Evolutionary conservation across 2,888 invertebrate species (phyloP).

Genomic region (Colletes collaris): DNA sequence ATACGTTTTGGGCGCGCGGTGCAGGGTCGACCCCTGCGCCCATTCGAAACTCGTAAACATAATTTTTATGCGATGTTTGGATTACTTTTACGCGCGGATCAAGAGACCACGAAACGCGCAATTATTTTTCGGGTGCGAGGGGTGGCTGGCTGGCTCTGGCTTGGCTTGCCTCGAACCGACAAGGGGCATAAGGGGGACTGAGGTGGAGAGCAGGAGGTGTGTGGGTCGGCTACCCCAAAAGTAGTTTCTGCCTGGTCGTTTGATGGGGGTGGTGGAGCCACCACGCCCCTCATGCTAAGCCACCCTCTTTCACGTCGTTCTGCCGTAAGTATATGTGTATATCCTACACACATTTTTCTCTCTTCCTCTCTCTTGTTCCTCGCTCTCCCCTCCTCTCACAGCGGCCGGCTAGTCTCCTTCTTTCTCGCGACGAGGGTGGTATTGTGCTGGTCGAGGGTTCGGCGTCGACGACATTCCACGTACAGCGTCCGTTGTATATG

Average conservation of each 20-base stretch:
- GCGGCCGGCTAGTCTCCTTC: conserved; percentile 30
- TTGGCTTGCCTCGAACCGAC: conserved; percentile 21
- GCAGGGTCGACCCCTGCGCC: conserved; percentile 60
- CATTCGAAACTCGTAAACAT: conserved; percentile 82
- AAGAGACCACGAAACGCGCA: conserved; percentile 81
- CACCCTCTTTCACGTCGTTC: conserved; percentile 66
- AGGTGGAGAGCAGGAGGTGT: conserved; percentile 33
- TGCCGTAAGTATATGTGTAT: conserved; percentile 40
- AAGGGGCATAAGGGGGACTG: conserved; percentile 11
- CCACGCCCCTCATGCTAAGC: conserved; percentile 73
- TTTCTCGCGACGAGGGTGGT: conserved; percentile 48
- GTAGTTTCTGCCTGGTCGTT: conserved; percentile 65
- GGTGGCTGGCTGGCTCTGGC: conserved; percentile 29
- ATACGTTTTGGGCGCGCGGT: conserved; percentile 38
- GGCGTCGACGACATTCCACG: conserved; percentile 62
- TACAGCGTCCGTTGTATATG: conserved; percentile 42
- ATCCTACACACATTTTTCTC: conserved; percentile 40
- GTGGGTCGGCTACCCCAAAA: conserved; percentile 65
- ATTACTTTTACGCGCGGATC: conserved; percentile 80
- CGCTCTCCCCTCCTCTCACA: not conserved
- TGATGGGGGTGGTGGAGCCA: conserved; percentile 63
- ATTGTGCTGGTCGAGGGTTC: conserved; percentile 54
- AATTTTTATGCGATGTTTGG: conserved; percentile 82
- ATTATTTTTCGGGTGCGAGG: conserved; percentile 75
- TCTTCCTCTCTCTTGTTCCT: conserved; percentile 4